Evolutionary conservation across 2,888 invertebrate genomes (phyloP).

Genomic region (Endomychus coccineus): DNA sequence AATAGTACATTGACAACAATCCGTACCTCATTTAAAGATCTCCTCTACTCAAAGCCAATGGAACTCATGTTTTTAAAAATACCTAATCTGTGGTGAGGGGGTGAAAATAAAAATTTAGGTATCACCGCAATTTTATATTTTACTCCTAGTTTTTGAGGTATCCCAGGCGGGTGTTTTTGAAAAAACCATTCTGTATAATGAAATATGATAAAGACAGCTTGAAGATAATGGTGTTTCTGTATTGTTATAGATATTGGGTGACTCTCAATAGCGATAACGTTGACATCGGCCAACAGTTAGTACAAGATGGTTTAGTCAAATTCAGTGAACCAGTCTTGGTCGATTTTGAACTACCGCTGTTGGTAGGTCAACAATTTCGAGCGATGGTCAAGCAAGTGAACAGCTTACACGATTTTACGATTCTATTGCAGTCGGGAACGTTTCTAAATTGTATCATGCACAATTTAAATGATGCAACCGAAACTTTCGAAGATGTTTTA

Average conservation of each 20-base stretch:
- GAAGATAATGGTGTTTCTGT: too few species aligned
- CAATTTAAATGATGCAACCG: constrained; percentile 44
- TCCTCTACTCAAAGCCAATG: too few species aligned
- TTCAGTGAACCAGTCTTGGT: constrained; percentile 10
- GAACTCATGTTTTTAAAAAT: too few species aligned
- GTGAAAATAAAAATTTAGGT: too few species aligned
- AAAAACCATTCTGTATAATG: too few species aligned
- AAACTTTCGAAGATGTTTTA: constrained; percentile 46
- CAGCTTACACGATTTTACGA: constrained; percentile 41
- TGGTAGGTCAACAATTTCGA: constrained; percentile 43
- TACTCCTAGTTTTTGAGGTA: too few species aligned
- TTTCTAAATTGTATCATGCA: constrained; percentile 47
- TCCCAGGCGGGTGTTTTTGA: too few species aligned
- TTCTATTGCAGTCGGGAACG: constrained; percentile 44
- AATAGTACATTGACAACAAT: too few species aligned
- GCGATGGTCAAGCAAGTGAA: constrained; percentile 43
- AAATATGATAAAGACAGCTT: too few species aligned
- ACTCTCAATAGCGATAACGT: constrained; percentile 27
- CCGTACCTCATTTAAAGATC: too few species aligned
- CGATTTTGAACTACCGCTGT: constrained; percentile 39
- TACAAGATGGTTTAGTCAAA: constrained; percentile 30
- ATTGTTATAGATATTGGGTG: constrained; percentile 33
- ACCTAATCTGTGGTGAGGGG: too few species aligned
- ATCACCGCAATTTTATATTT: too few species aligned
- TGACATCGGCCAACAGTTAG: constrained; percentile 28